phyloP scores from a whole-genome alignment of 2,888 invertebrate genomes.

The Leptopilina myrica region DNA sequence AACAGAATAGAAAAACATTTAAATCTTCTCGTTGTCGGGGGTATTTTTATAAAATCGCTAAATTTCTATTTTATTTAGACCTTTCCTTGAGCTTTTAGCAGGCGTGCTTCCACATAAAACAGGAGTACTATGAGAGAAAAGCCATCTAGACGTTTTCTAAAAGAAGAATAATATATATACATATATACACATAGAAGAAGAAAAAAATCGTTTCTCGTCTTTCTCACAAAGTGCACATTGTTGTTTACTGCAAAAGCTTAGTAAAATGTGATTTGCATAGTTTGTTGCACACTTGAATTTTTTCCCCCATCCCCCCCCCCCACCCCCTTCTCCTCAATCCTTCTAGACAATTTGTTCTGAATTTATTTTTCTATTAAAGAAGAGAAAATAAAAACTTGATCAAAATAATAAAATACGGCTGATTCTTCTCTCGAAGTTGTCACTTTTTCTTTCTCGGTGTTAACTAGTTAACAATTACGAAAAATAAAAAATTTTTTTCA shows the following conservation, averaged over 20 bases:
- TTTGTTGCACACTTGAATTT: not conserved
- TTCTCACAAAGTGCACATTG: slow-evolving; percentile 26
- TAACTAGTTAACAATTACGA: no score
- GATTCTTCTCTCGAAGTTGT: no score
- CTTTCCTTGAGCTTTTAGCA: slow-evolving; percentile 16
- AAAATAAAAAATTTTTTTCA: no score
- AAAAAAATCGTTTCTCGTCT: not conserved
- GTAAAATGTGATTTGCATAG: slow-evolving; percentile 30
- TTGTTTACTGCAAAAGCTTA: slow-evolving; percentile 21
- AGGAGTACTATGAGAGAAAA: slow-evolving; percentile 4
- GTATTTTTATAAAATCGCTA: slow-evolving; percentile 21
- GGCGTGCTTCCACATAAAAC: slow-evolving; percentile 34
- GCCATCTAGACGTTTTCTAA: slow-evolving; percentile 31
- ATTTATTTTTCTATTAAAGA: not conserved
- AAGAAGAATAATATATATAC: not conserved
- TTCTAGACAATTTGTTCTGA: not conserved
- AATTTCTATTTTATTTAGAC: slow-evolving; percentile 28
- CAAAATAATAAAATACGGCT: no score
- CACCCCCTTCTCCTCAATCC: no score
- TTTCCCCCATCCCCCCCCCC: not conserved
- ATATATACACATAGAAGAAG: not conserved
- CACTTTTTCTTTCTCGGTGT: no score
- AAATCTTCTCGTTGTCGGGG: not conserved
- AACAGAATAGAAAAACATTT: not conserved
- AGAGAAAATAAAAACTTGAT: not conserved